Percentiles rank a stretch among this genome's conserved stretches.
These are phyloP conservation scores for Cephus pulcher DNA, from an alignment of 2,888 invertebrate genomes.

Conservation along the genomic window DNA sequence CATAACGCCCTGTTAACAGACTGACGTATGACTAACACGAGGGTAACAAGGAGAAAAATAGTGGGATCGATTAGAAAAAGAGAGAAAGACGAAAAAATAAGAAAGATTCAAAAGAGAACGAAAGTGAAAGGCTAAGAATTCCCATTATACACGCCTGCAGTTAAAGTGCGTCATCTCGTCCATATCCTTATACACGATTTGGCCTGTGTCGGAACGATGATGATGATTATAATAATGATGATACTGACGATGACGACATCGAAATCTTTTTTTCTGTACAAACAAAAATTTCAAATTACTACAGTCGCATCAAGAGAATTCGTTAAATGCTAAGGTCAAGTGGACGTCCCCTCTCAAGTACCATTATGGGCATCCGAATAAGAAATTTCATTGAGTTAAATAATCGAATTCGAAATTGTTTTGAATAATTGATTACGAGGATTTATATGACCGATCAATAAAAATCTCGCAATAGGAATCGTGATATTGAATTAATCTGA, in stretches of 20 bases:
- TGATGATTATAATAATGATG: conserved; percentile 12
- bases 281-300: background rate
- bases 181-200: conserved; percentile 9
- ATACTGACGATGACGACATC: background rate
- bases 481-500: background rate
- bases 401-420: background rate
- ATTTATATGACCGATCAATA: background rate
- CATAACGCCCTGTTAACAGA: background rate
- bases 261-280: background rate
- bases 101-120: conserved; percentile 50
- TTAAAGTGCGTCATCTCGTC: conserved; percentile 17
- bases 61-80: background rate
- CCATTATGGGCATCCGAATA: background rate
- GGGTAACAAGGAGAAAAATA: background rate
- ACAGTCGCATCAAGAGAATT: background rate
- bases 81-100: background rate
- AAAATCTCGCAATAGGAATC: background rate
- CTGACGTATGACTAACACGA: background rate
- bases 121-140: conserved; percentile 58
- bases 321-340: conserved; percentile 23
- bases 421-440: background rate
- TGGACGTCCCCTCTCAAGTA: background rate
- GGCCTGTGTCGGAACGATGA: conserved; percentile 2
- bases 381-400: no score
- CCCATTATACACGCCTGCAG: conserved; percentile 28